A percentile compares a stretch with the other conserved stretches of the same genome.
These are phyloP conservation scores for Tragelaphus strepsiceros DNA, from an alignment of 2,113 vertebrate genomes.

Conservation along the genomic window DNA sequence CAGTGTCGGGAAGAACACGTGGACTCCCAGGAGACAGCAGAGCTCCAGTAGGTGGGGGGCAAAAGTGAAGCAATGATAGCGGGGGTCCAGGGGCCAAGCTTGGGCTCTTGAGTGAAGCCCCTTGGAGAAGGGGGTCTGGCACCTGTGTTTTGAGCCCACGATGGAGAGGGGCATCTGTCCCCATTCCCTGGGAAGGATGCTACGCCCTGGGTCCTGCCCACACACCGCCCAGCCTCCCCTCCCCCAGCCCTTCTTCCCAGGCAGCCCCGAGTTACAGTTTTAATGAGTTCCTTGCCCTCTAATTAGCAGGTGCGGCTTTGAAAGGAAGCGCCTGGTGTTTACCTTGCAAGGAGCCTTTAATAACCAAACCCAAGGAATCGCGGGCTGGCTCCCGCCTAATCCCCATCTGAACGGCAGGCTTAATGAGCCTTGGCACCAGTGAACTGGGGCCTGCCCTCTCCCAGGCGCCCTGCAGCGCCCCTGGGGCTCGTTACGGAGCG, in stretches of 20 bases:
- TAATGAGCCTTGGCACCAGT: slow-evolving; percentile 55
- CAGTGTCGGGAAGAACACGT: rapidly evolving
- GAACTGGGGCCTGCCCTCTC: slow-evolving; percentile 17
- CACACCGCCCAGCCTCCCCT: neutral
- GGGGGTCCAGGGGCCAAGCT: neutral
- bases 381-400: slow-evolving; percentile 53
- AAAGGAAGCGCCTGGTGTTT: slow-evolving; percentile 70
- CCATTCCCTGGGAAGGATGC: neutral
- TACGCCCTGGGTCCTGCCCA: neutral
- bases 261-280: slow-evolving; percentile 58
- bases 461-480: neutral
- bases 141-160: neutral
- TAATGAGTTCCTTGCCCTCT: slow-evolving; percentile 70
- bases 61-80: neutral
- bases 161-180: neutral
- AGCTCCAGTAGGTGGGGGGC: neutral
- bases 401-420: slow-evolving; percentile 23
- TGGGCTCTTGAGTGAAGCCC: no score
- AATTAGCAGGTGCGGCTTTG: slow-evolving; percentile 72
- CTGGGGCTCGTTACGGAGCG: neutral
- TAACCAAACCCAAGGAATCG: slow-evolving; percentile 48
- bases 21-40: neutral
- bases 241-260: neutral
- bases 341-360: slow-evolving; percentile 66
- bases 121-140: neutral